Percentiles rank a stretch among this genome's conserved stretches.
phyloP scores from a whole-genome alignment of 2,797 vertebrate species.

The Phalanger gymnotis region DNA sequence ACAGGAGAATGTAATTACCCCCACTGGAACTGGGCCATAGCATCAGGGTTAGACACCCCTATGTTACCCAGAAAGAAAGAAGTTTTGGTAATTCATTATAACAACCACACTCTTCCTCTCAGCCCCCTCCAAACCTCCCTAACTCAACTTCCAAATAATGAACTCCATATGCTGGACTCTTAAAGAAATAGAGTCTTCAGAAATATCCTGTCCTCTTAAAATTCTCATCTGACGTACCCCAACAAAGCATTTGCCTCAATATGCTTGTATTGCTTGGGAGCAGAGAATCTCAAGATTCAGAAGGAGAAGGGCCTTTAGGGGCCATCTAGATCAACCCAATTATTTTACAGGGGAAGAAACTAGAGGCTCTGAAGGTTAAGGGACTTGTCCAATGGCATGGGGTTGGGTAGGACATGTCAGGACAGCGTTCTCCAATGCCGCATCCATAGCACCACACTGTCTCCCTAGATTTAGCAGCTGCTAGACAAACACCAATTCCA shows the following conservation, averaged over 20 bases:
- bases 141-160: neutral
- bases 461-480: constrained; percentile 59
- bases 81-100: neutral
- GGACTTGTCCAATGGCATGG: neutral
- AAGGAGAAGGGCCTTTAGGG: neutral
- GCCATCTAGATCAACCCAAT: neutral
- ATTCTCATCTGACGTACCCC: neutral
- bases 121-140: neutral
- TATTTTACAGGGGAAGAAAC: constrained; percentile 35
- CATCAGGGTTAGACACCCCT: neutral
- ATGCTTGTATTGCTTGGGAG: neutral
- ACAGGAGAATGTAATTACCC: neutral
- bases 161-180: neutral
- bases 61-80: neutral
- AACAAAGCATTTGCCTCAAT: neutral
- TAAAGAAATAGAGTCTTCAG: neutral
- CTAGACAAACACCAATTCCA: constrained; percentile 77
- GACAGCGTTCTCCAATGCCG: neutral
- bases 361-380: neutral
- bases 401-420: neutral
- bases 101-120: neutral
- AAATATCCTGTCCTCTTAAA: neutral
- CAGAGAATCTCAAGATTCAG: neutral
- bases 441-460: neutral
- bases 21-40: neutral